A percentile compares a stretch with the other conserved stretches of the same genome.
phyloP scores from a whole-genome alignment of 2,888 invertebrate genomes.

The Scelioninae gen. 2 region DNA sequence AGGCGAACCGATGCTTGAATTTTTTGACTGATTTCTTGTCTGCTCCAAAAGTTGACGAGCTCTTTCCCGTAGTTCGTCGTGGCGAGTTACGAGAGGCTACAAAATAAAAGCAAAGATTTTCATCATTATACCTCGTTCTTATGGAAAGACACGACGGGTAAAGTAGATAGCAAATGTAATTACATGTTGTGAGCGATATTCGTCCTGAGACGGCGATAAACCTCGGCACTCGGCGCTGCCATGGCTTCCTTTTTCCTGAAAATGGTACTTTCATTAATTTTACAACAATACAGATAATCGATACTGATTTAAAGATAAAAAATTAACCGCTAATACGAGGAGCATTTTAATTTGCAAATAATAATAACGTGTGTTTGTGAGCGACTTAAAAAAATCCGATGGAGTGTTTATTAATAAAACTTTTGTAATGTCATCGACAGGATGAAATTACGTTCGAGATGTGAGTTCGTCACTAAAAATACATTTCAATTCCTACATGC shows the following conservation, averaged over 20 bases:
- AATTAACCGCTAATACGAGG: slow-evolving; percentile 1
- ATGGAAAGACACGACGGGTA: background rate
- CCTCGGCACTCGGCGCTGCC: slow-evolving; percentile 71
- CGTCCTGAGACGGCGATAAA: slow-evolving; percentile 70
- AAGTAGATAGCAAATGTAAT: slow-evolving; percentile 59
- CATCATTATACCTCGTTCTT: slow-evolving; percentile 10
- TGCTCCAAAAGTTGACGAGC: slow-evolving; percentile 89
- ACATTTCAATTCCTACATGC: slow-evolving; percentile 34
- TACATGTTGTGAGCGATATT: slow-evolving; percentile 72
- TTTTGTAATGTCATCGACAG: slow-evolving; percentile 8
- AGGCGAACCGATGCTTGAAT: slow-evolving; percentile 75
- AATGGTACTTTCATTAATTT: slow-evolving; percentile 24
- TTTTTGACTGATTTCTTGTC: slow-evolving; percentile 77
- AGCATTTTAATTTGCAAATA: slow-evolving; percentile 14
- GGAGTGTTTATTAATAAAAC: slow-evolving; percentile 17
- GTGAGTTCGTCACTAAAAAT: slow-evolving; percentile 29
- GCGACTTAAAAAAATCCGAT: slow-evolving; percentile 11
- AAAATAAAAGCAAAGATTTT: slow-evolving; percentile 32
- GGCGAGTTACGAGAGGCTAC: slow-evolving; percentile 79
- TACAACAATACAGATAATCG: background rate
- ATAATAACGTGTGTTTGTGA: slow-evolving; percentile 1
- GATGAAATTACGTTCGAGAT: slow-evolving; percentile 1
- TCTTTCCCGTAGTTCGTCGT: slow-evolving; percentile 89
- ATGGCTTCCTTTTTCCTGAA: slow-evolving; percentile 70
- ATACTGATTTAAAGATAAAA: background rate